Evolutionary conservation across 2,797 vertebrate genomes (phyloP).

Genomic region (Lophius americanus): DNA sequence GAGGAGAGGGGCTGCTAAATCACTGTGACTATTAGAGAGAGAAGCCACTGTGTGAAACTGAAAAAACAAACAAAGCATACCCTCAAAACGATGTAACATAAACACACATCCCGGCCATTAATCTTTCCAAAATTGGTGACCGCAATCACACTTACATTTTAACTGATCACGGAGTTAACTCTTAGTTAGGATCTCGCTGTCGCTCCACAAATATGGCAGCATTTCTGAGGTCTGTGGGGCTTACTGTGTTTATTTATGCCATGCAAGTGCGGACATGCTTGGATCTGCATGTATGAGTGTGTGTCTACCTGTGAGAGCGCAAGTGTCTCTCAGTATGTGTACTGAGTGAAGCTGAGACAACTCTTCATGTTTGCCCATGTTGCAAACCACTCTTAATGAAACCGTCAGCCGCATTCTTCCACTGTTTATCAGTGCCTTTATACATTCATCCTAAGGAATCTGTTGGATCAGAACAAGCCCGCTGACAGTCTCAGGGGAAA

Average conservation of each 20-base stretch:
- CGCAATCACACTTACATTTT: background rate
- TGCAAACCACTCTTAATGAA: slow-evolving; percentile 77
- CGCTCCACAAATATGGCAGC: slow-evolving; percentile 23
- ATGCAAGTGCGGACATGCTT: slow-evolving; percentile 34
- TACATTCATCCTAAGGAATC: slow-evolving; percentile 60
- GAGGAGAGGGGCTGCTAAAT: background rate
- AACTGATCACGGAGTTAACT: background rate
- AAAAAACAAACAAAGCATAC: too few species aligned
- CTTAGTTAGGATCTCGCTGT: slow-evolving; percentile 9
- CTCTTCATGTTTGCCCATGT: slow-evolving; percentile 83
- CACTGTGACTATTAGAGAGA: too few species aligned
- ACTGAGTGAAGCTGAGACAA: slow-evolving; percentile 85
- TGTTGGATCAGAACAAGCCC: slow-evolving; percentile 32
- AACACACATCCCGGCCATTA: background rate
- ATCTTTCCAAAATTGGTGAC: background rate
- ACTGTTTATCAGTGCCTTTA: slow-evolving; percentile 76
- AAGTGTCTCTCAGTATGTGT: slow-evolving; percentile 47
- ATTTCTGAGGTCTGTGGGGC: slow-evolving; percentile 44
- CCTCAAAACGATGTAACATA: slow-evolving; percentile 2
- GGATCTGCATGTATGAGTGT: slow-evolving; percentile 39
- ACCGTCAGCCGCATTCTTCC: slow-evolving; percentile 84
- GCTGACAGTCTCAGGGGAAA: slow-evolving; percentile 19
- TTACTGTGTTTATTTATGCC: slow-evolving; percentile 56
- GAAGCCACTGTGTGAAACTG: too few species aligned
- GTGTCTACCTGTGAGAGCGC: slow-evolving; percentile 36